phyloP scores from a whole-genome alignment of 2,888 invertebrate species.

The Pachliopta kotzebuea region DNA sequence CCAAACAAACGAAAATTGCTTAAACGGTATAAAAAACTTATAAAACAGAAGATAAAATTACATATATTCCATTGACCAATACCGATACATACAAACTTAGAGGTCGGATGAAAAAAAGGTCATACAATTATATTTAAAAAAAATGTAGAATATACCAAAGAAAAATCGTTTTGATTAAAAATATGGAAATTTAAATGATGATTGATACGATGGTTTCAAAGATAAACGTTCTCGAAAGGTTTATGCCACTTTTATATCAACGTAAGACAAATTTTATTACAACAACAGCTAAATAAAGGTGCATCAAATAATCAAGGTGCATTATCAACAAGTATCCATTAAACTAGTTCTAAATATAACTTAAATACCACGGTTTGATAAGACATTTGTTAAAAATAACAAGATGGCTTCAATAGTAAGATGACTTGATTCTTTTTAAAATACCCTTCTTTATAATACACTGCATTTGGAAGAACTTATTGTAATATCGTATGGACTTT shows the following conservation, averaged over 20 bases:
- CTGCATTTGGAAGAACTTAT: neutral
- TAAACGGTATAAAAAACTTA: no score
- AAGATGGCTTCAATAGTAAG: conserved; percentile 3
- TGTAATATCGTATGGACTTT: neutral
- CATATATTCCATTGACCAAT: neutral
- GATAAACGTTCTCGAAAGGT: neutral
- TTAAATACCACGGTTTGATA: neutral
- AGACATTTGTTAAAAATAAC: neutral
- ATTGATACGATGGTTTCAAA: neutral
- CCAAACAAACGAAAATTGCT: no score
- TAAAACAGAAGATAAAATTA: no score
- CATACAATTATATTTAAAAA: neutral
- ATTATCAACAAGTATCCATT: neutral
- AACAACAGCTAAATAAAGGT: neutral
- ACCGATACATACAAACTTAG: neutral
- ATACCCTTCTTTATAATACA: neutral
- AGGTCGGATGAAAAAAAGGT: neutral
- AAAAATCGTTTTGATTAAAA: neutral
- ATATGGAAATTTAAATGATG: neutral
- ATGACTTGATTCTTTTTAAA: neutral
- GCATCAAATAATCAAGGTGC: neutral
- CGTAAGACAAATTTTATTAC: neutral
- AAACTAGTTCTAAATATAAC: neutral
- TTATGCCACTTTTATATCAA: neutral
- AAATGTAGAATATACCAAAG: neutral